Percentiles rank a stretch among this genome's conserved stretches.
Evolutionary conservation across 2,888 invertebrate genomes (phyloP).

Genomic region (Criorhina ranunculi): DNA sequence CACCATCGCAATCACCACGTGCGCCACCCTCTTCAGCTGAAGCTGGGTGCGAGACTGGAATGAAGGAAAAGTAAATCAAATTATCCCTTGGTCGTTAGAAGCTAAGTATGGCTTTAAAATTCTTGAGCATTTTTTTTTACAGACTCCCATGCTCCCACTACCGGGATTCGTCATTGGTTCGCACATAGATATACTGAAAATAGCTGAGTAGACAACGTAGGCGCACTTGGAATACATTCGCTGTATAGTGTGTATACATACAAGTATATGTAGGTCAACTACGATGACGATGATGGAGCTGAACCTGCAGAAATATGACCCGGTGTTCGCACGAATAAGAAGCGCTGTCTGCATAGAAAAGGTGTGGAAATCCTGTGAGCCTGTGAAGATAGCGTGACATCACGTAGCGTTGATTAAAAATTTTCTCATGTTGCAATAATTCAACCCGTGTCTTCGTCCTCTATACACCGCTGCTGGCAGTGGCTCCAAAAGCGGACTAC

Average conservation of each 20-base stretch:
- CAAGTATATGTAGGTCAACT: slow-evolving; percentile 22
- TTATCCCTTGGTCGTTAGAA: slow-evolving; percentile 67
- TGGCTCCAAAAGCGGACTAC: slow-evolving; percentile 44
- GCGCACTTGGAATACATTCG: slow-evolving; percentile 17
- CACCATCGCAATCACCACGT: slow-evolving; percentile 12
- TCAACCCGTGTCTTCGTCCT: slow-evolving; percentile 63
- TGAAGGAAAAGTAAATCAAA: slow-evolving; percentile 67
- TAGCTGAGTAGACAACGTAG: slow-evolving; percentile 56
- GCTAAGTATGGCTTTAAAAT: slow-evolving; percentile 67
- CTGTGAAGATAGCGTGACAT: slow-evolving; percentile 75
- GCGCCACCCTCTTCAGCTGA: background rate
- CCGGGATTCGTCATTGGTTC: slow-evolving; percentile 54
- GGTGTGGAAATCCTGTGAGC: slow-evolving; percentile 72
- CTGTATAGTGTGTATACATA: background rate
- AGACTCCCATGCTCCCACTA: background rate
- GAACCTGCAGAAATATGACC: slow-evolving; percentile 73
- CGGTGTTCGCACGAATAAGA: slow-evolving; percentile 56
- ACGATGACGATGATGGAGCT: slow-evolving; percentile 66
- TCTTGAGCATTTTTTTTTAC: slow-evolving; percentile 49
- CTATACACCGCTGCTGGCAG: slow-evolving; percentile 34
- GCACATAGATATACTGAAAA: slow-evolving; percentile 42
- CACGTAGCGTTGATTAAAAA: slow-evolving; percentile 75
- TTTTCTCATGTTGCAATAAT: slow-evolving; percentile 73
- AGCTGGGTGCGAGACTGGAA: slow-evolving; percentile 34
- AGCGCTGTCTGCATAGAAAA: slow-evolving; percentile 62